These are phyloP conservation scores for Dermatemys mawii DNA, from an alignment of 2,113 vertebrate species.

Conservation along the genomic window DNA sequence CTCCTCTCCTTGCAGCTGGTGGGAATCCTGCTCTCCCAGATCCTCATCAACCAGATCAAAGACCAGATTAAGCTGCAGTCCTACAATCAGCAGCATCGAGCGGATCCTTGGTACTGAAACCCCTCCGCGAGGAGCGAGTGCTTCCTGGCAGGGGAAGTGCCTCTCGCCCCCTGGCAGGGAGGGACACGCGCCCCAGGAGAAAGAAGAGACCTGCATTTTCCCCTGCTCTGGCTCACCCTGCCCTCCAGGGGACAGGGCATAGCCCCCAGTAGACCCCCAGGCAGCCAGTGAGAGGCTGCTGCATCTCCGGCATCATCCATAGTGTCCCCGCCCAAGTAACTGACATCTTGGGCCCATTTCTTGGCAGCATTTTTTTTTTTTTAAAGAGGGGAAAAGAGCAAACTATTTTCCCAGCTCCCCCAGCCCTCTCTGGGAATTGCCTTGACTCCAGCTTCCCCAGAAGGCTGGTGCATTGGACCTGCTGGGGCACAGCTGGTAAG, in stretches of 20 bases:
- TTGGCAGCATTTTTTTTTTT: background rate
- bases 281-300: background rate
- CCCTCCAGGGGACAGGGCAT: background rate
- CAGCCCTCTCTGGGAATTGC: background rate
- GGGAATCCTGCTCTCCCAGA: conserved; percentile 91
- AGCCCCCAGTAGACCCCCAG: background rate
- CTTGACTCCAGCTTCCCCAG: background rate
- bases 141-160: background rate
- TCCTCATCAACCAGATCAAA: conserved; percentile 91
- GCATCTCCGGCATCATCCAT: background rate
- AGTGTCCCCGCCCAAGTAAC: background rate
- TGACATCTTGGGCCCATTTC: too few species aligned
- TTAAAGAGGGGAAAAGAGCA: background rate
- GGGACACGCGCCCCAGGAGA: background rate
- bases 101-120: conserved; percentile 86
- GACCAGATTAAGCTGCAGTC: conserved; percentile 92
- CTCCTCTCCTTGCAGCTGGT: conserved; percentile 82
- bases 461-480: background rate
- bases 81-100: conserved; percentile 86
- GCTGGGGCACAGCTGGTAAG: too few species aligned
- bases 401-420: background rate
- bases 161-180: background rate
- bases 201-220: conserved; percentile 4
- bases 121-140: background rate
- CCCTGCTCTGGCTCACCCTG: background rate